phyloP scores from a whole-genome alignment of 2,888 invertebrate genomes.

The Orchesella flavescens region DNA sequence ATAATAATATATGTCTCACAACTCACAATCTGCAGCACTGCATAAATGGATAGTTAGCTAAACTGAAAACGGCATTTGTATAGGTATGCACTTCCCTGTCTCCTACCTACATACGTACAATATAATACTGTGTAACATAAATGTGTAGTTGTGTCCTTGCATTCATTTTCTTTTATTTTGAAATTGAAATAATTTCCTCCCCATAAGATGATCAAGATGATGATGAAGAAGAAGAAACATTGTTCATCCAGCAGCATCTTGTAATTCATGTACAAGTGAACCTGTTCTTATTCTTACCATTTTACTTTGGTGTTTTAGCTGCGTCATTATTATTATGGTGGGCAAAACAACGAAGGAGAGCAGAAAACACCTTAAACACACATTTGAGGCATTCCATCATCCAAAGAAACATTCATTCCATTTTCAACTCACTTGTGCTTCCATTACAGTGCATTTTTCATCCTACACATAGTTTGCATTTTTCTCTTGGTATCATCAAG shows the following conservation, averaged over 20 bases:
- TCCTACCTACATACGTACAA: neutral
- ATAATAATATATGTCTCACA: slow-evolving; percentile 3
- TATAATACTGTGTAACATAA: neutral
- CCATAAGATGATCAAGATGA: neutral
- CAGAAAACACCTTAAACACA: neutral
- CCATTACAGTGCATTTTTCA: too few relatives aligned
- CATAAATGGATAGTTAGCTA: too few relatives aligned
- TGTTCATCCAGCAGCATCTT: too few relatives aligned
- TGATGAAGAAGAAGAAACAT: too few relatives aligned
- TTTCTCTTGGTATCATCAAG: too few relatives aligned
- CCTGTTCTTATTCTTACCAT: neutral
- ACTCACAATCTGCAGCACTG: neutral
- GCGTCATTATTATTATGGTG: slow-evolving; percentile 13
- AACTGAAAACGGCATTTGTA: too few relatives aligned
- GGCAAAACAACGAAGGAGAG: neutral
- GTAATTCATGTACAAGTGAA: neutral
- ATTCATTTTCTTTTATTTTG: neutral
- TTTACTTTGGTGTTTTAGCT: neutral
- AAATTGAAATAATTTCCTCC: neutral
- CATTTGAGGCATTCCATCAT: neutral
- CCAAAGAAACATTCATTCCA: neutral
- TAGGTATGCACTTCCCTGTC: too few relatives aligned
- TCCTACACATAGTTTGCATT: too few relatives aligned
- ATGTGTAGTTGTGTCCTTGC: neutral
- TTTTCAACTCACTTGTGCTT: neutral